Conservation (phyloP, 2,113 vertebrate genomes). For the Dissostichus mawsoni region DNA sequence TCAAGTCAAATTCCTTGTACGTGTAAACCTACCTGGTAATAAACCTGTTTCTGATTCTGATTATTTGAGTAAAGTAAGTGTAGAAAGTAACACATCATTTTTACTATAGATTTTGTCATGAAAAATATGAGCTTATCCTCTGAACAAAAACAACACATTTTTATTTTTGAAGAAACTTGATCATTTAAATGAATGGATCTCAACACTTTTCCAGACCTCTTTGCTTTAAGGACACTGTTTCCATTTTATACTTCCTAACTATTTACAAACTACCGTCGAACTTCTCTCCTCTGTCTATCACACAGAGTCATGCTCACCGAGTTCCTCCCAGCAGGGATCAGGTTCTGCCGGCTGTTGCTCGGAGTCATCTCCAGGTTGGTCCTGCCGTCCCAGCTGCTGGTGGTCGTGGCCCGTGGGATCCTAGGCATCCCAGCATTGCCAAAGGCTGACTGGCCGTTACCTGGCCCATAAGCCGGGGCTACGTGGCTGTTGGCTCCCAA, state of each 20-base stretch:
- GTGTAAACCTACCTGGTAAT: too few species aligned
- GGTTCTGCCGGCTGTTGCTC: conserved; percentile 53
- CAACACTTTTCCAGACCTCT: too few species aligned
- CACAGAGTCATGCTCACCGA: conserved; percentile 35
- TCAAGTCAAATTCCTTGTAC: too few species aligned
- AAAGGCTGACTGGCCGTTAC: neutral
- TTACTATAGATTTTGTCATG: too few species aligned
- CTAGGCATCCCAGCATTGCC: conserved; percentile 42
- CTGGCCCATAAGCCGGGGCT: neutral
- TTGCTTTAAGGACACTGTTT: neutral
- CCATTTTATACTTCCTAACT: neutral
- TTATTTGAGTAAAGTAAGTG: too few species aligned
- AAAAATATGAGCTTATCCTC: too few species aligned
- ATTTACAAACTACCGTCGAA: too few species aligned
- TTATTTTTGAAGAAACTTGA: too few species aligned
- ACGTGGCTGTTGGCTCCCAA: neutral
- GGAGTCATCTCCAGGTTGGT: conserved; percentile 67
- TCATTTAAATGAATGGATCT: too few species aligned
- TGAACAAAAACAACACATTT: too few species aligned
- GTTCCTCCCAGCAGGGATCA: conserved; percentile 26
- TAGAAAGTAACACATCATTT: too few species aligned
- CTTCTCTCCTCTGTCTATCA: neutral
- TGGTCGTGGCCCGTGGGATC: conserved; percentile 78
- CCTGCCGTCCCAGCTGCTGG: conserved; percentile 59
- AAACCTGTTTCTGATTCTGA: too few species aligned